Conservation (phyloP, 2,888 invertebrate genomes). For the Ectropis crepuscularia region DNA sequence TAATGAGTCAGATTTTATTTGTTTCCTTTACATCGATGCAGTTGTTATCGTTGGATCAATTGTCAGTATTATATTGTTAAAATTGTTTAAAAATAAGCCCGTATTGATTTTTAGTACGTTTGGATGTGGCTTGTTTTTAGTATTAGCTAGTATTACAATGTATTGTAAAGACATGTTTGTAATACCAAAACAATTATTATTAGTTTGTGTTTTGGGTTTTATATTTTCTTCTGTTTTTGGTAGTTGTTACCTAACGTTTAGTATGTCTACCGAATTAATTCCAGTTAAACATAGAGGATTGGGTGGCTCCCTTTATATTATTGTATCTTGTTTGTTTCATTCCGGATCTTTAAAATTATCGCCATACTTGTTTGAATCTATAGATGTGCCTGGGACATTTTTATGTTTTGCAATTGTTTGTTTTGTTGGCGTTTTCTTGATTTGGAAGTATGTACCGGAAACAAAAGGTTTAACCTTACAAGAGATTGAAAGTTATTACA, state of each 20-base stretch:
- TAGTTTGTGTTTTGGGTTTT: conserved; percentile 21
- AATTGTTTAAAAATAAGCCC: conserved; percentile 7
- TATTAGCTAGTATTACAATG: conserved; percentile 5
- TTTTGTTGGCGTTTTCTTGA: conserved; percentile 16
- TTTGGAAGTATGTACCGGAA: conserved; percentile 43
- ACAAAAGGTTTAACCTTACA: conserved; percentile 42
- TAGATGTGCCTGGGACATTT: conserved; percentile 35
- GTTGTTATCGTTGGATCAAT: conserved; percentile 6
- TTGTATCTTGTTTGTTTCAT: conserved; percentile 35
- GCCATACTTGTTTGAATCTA: conserved; percentile 29
- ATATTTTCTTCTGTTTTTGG: conserved; percentile 33
- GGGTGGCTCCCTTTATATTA: conserved; percentile 36
- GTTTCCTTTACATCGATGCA: conserved; percentile 13
- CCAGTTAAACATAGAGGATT: conserved; percentile 45
- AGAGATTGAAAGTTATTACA: conserved; percentile 43
- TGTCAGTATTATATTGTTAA: conserved; percentile 4
- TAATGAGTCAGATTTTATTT: conserved; percentile 13
- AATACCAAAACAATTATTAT: conserved; percentile 8
- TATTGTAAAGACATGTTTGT: conserved; percentile 8
- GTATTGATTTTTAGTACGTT: conserved; percentile 4
- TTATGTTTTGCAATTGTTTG: conserved; percentile 15
- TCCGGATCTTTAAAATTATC: conserved; percentile 32
- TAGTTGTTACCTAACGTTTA: conserved; percentile 28
- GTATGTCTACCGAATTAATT: conserved; percentile 40
- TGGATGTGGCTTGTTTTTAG: conserved; percentile 9